phyloP scores from a whole-genome alignment of 2,888 invertebrate species.

The Chymomyza caudatula region DNA sequence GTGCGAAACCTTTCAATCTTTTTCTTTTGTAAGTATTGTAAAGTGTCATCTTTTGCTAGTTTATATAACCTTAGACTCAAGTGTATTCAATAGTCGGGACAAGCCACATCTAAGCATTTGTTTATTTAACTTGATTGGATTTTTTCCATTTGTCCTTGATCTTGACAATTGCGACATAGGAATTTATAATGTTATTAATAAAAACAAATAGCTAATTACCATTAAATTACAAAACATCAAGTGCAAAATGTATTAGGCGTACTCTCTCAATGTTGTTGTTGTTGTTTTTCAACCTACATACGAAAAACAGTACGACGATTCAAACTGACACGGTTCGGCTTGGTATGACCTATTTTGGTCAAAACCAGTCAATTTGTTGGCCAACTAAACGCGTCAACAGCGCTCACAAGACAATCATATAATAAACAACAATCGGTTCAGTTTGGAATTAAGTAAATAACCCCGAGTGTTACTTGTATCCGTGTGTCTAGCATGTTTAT shows the following conservation, averaged over 20 bases:
- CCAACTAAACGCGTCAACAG: constrained; percentile 24
- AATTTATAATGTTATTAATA: constrained; percentile 6
- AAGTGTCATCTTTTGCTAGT: too few species aligned
- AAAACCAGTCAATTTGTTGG: constrained; percentile 42
- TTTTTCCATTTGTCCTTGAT: constrained; percentile 49
- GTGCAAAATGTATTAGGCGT: constrained; percentile 34
- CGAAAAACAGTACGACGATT: constrained; percentile 6
- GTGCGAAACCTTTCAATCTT: too few species aligned
- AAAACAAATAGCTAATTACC: constrained; percentile 58
- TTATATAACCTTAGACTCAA: too few species aligned
- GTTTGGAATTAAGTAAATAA: not conserved
- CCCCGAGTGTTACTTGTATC: not conserved
- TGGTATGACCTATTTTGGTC: constrained; percentile 43
- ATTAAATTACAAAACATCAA: constrained; percentile 53
- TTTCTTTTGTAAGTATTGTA: too few species aligned
- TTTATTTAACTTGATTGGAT: not conserved
- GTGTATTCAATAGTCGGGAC: not conserved
- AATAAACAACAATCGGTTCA: not conserved
- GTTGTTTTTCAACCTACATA: constrained; percentile 30
- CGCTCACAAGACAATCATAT: constrained; percentile 7
- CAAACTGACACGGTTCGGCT: constrained; percentile 13
- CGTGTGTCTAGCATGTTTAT: not conserved
- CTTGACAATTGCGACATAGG: constrained; percentile 53
- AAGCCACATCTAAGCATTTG: not conserved
- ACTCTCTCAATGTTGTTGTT: constrained; percentile 1